Base-by-base conservation (phyloP, 2,888 invertebrate species). In the Rosalia funebris region DNA sequence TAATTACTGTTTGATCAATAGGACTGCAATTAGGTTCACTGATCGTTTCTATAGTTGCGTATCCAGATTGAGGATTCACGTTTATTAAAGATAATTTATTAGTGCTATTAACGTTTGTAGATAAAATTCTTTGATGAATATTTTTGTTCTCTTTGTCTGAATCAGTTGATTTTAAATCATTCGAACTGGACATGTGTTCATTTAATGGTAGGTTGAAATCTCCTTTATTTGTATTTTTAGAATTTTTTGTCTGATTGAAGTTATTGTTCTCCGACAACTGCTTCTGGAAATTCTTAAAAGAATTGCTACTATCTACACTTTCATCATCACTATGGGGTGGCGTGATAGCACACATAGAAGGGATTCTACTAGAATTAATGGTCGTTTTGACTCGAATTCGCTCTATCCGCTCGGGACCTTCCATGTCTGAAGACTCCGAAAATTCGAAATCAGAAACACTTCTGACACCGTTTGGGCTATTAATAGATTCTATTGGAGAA, bases 341-440 rank as follows among this genome's bases (percentile, higher is more conserved):
- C 11, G 95, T 95, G 47, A 95, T 93, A 1, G 93, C 93, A 80
- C 95, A 95, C 90, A 95, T 92, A 2, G 95, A 94, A 0, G 95
- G 95, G 75, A 95, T 95, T 70, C 95, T 86, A 70, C 92, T 92
- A 50, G 92, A 91, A 75, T 91, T 93, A 39, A 95, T 92, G 1
- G 91, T 90, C 0, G 95, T 95, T 82, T 95, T 95, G 39, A 90
- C 89, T 62, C 93, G 84, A 65, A 95, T 91, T 69, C 94, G 85
- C 81, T 95, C 94, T 72, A 92, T 91, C 74, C 94, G 85, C 76
- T 94, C 94, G 17, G 92, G 88, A n/a, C 92, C 93, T 82, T 93
- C 93, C 69, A 93, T 84, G 78, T 94, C 93, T 0, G 93, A 93
- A 37, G 92, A 91, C 81, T 94, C 94, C 0, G 93, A 93, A 78